A percentile compares a stretch with the other conserved stretches of the same genome.
Conservation (phyloP, 2,113 vertebrate genomes). For the Hippocampus abdominalis region DNA sequence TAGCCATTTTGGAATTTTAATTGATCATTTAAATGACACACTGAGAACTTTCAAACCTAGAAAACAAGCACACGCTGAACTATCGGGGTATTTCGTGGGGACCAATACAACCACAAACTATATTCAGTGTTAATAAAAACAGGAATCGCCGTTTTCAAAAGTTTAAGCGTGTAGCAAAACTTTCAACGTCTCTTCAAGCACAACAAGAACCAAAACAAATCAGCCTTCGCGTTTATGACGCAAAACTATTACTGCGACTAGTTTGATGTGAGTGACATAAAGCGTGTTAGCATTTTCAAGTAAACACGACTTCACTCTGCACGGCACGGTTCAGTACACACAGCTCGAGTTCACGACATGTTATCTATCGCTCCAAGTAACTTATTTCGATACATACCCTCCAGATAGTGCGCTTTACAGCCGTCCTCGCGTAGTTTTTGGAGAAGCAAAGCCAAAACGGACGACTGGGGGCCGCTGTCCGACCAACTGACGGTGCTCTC, state of each 20-base stretch:
- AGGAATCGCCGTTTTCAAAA: background rate
- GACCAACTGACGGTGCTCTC: slow-evolving; percentile 87
- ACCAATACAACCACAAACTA: background rate
- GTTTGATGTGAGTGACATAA: background rate
- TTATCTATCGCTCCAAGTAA: background rate
- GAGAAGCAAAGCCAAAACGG: slow-evolving; percentile 88
- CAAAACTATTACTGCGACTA: background rate
- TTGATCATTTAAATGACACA: slow-evolving; percentile 62
- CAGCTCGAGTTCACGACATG: background rate
- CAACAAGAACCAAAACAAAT: background rate
- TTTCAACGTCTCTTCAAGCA: background rate
- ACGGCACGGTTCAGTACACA: background rate
- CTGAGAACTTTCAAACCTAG: slow-evolving; percentile 27
- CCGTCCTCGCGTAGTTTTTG: slow-evolving; percentile 94
- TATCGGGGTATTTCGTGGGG: background rate
- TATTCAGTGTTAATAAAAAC: background rate
- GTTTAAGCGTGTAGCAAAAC: background rate
- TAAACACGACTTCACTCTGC: background rate
- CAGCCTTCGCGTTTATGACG: background rate
- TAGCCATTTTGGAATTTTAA: slow-evolving; percentile 75
- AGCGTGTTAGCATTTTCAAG: background rate
- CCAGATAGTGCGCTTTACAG: slow-evolving; percentile 87
- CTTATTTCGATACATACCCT: slow-evolving; percentile 74
- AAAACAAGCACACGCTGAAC: background rate
- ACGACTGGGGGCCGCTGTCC: slow-evolving; percentile 83